Conservation (phyloP, 2,888 invertebrate species). For the Beris chalybata region DNA sequence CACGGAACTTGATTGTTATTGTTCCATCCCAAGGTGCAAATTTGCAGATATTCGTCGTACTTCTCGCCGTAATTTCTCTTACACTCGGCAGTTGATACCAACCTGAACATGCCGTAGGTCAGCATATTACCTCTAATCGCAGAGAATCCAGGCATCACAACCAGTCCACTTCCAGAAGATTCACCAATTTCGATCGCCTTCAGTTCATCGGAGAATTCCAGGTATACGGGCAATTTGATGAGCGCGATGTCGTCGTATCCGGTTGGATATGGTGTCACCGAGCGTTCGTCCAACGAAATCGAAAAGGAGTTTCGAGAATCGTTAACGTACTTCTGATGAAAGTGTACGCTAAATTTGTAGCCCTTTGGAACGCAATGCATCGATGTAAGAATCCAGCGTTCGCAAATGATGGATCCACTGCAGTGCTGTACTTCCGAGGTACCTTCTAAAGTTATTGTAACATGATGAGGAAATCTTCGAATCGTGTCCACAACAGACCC, state of each 20-base stretch:
- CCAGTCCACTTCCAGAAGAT: neutral
- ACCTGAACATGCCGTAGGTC: conserved; percentile 19
- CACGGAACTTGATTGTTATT: conserved; percentile 26
- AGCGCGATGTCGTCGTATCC: conserved; percentile 4
- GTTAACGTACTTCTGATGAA: conserved; percentile 5
- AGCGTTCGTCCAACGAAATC: conserved; percentile 5
- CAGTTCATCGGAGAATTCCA: conserved; percentile 6
- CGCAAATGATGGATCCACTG: conserved; percentile 30
- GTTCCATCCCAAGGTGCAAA: conserved; percentile 31
- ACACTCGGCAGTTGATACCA: conserved; percentile 16
- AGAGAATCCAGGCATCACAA: conserved; percentile 33
- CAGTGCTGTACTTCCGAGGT: conserved; percentile 9
- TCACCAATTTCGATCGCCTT: conserved; percentile 1
- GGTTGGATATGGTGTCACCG: conserved; percentile 1
- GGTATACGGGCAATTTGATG: conserved; percentile 5
- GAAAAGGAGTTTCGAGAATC: conserved; percentile 15
- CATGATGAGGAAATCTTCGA: conserved; percentile 31
- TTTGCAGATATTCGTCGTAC: conserved; percentile 26
- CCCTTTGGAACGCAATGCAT: conserved; percentile 13
- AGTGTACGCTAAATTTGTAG: conserved; percentile 11
- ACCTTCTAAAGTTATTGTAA: conserved; percentile 15
- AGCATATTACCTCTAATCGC: neutral
- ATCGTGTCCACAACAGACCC: conserved; percentile 19
- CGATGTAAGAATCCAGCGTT: conserved; percentile 27
- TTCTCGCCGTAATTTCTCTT: conserved; percentile 11